A percentile compares a stretch with the other conserved stretches of the same genome.
These are phyloP conservation scores for Physocephala rufipes DNA, from an alignment of 2,888 invertebrate species.

Conservation along the genomic window DNA sequence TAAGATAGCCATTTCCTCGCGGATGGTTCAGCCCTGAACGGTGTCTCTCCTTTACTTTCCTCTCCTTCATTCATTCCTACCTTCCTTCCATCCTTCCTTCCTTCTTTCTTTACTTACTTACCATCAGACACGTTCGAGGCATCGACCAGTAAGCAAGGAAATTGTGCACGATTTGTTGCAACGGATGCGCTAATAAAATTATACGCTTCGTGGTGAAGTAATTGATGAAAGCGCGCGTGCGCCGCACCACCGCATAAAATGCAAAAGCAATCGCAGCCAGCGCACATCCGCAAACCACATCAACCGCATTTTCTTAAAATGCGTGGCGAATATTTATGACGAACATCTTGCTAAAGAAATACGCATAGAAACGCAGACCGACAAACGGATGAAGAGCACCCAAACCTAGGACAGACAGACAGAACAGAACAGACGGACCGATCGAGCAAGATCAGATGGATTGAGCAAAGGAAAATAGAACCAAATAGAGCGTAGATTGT, in stretches of 20 bases:
- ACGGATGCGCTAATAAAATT: slow-evolving; percentile 60
- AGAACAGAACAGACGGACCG: background rate
- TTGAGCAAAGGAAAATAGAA: background rate
- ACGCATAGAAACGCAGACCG: slow-evolving; percentile 9
- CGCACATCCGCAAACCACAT: slow-evolving; percentile 3
- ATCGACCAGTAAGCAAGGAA: slow-evolving; percentile 13
- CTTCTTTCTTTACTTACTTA: slow-evolving; percentile 13
- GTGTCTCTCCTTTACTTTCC: no score
- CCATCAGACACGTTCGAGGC: background rate
- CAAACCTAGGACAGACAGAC: background rate
- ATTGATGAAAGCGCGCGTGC: slow-evolving; percentile 49
- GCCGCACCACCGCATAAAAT: slow-evolving; percentile 23
- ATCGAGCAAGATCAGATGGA: background rate
- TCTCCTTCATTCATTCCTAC: slow-evolving; percentile 1
- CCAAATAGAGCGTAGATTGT: no score
- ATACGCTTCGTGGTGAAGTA: slow-evolving; percentile 51
- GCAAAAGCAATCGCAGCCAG: background rate
- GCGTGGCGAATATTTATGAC: slow-evolving; percentile 51
- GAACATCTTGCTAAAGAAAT: slow-evolving; percentile 45
- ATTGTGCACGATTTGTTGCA: slow-evolving; percentile 46
- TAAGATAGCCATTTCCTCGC: background rate
- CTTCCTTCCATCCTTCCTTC: background rate
- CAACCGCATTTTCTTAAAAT: slow-evolving; percentile 40
- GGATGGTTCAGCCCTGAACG: background rate
- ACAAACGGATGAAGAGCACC: slow-evolving; percentile 23